These are phyloP conservation scores for Tachystola acroxantha DNA, from an alignment of 2,888 invertebrate genomes.

Conservation along the genomic window DNA sequence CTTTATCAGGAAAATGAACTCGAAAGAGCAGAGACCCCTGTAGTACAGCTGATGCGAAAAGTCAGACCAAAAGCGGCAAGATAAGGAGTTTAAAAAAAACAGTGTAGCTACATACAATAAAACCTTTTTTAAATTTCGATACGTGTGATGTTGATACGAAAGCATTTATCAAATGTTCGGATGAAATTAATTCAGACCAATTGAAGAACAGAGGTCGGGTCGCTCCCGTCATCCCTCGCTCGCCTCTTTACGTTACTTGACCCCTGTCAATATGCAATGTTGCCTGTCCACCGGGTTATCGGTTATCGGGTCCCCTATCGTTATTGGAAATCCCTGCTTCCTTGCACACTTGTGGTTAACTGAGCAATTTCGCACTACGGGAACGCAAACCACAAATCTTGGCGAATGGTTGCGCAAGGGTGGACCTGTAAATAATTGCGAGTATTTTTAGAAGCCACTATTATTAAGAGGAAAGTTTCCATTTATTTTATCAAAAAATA, in stretches of 20 bases:
- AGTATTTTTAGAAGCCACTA: constrained; percentile 5
- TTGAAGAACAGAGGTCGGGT: constrained; percentile 5
- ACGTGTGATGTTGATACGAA: too few relatives aligned
- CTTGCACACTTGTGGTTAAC: constrained; percentile 49
- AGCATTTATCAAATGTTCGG: too few relatives aligned
- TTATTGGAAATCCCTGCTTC: constrained; percentile 54
- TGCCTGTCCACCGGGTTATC: constrained; percentile 47
- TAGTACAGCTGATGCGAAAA: background rate
- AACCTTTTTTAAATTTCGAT: too few relatives aligned
- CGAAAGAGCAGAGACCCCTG: background rate
- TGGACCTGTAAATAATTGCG: constrained; percentile 4
- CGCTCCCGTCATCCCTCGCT: constrained; percentile 18
- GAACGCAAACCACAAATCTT: constrained; percentile 27
- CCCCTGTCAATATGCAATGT: constrained; percentile 56
- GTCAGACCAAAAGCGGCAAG: background rate
- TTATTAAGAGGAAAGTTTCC: background rate
- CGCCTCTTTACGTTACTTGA: constrained; percentile 48
- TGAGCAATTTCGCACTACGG: constrained; percentile 43
- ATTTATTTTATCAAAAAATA: background rate
- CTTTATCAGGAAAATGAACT: constrained; percentile 8
- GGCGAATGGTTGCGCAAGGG: constrained; percentile 10
- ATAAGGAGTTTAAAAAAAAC: too few relatives aligned
- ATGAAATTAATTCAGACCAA: constrained; percentile 3
- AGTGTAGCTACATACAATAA: too few relatives aligned
- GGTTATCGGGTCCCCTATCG: constrained; percentile 48